phyloP scores from a whole-genome alignment of 2,113 vertebrate genomes.

The Myiagra hebetior region DNA sequence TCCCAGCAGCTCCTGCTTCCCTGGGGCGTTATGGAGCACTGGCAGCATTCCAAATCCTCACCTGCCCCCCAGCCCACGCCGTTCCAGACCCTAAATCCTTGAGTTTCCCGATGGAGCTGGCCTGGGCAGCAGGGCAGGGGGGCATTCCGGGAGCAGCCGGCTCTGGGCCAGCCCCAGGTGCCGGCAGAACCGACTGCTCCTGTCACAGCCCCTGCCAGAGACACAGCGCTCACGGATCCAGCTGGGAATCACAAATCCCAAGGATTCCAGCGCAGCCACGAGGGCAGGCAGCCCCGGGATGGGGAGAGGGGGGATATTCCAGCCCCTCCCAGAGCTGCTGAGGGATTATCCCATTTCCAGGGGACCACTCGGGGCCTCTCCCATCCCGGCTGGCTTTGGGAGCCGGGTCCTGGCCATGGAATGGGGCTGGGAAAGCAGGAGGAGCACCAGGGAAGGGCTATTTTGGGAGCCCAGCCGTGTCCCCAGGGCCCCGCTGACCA shows the following conservation, averaged over 20 bases:
- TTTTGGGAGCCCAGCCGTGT: not conserved
- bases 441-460: not conserved
- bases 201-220: not conserved
- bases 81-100: not conserved
- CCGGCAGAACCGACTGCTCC: accelerated
- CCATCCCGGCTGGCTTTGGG: not conserved
- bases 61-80: not conserved
- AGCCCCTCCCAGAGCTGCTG: not conserved
- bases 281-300: accelerated
- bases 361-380: not conserved
- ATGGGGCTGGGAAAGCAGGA: not conserved
- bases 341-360: accelerated
- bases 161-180: not conserved
- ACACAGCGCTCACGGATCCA: not conserved
- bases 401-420: accelerated
- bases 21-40: accelerated
- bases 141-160: accelerated
- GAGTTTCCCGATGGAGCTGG: accelerated
- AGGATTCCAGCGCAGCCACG: not conserved
- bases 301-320: not conserved
- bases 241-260: not conserved
- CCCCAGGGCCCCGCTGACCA: not conserved
- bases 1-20: not conserved
- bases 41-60: not conserved
- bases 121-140: not conserved